A percentile compares a stretch with the other conserved stretches of the same genome.
These are phyloP conservation scores for Scaeva pyrastri DNA, from an alignment of 2,888 invertebrate genomes.

Conservation along the genomic window DNA sequence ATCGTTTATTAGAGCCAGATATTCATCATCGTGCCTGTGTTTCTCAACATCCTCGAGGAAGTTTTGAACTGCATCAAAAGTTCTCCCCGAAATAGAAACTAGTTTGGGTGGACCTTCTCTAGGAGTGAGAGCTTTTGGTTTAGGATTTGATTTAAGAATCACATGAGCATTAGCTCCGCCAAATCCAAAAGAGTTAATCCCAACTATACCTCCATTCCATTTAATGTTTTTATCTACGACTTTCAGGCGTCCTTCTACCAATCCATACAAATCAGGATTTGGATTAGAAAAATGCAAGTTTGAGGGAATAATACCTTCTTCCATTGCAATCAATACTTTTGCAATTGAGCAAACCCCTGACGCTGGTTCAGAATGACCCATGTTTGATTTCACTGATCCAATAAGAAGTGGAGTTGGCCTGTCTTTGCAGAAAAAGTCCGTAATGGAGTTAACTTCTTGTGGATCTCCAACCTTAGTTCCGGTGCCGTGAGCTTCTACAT, in stretches of 20 bases:
- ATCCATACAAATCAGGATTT: conserved; percentile 95
- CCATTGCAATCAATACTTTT: conserved; percentile 97
- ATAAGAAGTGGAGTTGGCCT: conserved; percentile 92
- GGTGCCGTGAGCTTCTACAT: conserved; percentile 99
- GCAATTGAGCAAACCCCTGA: conserved; percentile 96
- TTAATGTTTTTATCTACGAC: conserved; percentile 93
- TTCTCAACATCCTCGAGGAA: conserved; percentile 87
- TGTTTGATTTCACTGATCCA: conserved; percentile 99
- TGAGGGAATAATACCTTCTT: conserved; percentile 93
- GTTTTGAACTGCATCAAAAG: conserved; percentile 89
- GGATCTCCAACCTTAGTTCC: conserved; percentile 99
- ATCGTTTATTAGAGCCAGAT: conserved; percentile 90
- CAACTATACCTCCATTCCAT: conserved; percentile 96
- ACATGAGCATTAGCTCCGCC: conserved; percentile 99
- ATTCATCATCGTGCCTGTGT: conserved; percentile 88
- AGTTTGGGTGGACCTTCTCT: conserved; percentile 87
- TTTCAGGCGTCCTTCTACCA: conserved; percentile 94
- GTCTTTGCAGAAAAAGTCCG: conserved; percentile 94
- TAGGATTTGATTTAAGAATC: conserved; percentile 91
- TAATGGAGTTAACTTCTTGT: conserved; percentile 97
- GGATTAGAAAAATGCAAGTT: conserved; percentile 95
- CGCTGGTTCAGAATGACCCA: conserved; percentile 98
- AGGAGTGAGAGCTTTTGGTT: conserved; percentile 87
- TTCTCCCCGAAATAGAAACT: conserved; percentile 93
- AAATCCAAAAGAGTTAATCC: conserved; percentile 98